Percentiles rank a stretch among this genome's conserved stretches.
Conservation (phyloP, 2,113 vertebrate species). For the Neodon shergylaensis region DNA sequence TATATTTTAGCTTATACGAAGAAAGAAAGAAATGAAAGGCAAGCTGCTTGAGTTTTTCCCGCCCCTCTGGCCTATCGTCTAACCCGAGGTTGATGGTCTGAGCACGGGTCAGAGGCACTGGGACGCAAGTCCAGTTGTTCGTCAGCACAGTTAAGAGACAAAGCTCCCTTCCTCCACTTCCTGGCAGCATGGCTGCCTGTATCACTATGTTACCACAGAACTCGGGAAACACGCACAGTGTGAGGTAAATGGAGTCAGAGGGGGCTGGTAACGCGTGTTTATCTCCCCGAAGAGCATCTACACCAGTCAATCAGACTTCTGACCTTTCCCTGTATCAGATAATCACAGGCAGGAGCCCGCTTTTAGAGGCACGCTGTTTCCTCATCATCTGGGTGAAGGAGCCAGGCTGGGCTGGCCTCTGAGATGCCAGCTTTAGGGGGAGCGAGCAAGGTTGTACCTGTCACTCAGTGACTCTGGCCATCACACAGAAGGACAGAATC, state of each 20-base stretch:
- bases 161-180: slow-evolving; percentile 37
- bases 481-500: slow-evolving; percentile 80
- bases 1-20: slow-evolving; percentile 70
- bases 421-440: slow-evolving; percentile 1
- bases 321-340: slow-evolving; percentile 52
- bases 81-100: slow-evolving; percentile 56
- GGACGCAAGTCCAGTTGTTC: slow-evolving; percentile 42
- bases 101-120: slow-evolving; percentile 66
- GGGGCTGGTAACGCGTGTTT: neutral
- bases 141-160: neutral
- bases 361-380: slow-evolving; percentile 20
- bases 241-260: slow-evolving; percentile 30
- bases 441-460: slow-evolving; percentile 54
- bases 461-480: slow-evolving; percentile 56
- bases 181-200: slow-evolving; percentile 20
- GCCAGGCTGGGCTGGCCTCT: slow-evolving; percentile 31
- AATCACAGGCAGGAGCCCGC: slow-evolving; percentile 57
- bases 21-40: slow-evolving; percentile 32
- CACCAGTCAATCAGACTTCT: slow-evolving; percentile 49
- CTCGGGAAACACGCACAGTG: slow-evolving; percentile 39
- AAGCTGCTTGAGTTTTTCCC: neutral
- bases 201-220: slow-evolving; percentile 28
- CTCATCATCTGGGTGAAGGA: slow-evolving; percentile 45
- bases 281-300: slow-evolving; percentile 44
- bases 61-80: neutral